Percentiles rank a stretch among this genome's conserved stretches.
phyloP scores from a whole-genome alignment of 2,797 vertebrate genomes.

The Ctenopoma kingsleyae region DNA sequence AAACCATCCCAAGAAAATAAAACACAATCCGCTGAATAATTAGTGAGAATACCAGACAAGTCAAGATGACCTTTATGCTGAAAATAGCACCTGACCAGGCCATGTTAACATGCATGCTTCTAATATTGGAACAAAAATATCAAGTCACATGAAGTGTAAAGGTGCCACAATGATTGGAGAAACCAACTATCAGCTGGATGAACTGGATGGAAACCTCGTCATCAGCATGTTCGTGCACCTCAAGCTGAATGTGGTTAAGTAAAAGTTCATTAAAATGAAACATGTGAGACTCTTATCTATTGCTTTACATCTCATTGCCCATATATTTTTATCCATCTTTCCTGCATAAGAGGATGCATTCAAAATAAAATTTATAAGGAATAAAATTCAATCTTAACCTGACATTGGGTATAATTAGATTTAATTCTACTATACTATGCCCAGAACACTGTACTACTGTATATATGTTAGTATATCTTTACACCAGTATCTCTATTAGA shows the following conservation, averaged over 20 bases:
- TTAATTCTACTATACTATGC: no score
- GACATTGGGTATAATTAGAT: no score
- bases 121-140: conserved; percentile 11
- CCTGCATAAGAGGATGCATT: background rate
- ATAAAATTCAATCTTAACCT: no score
- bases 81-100: conserved; percentile 11
- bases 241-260: background rate
- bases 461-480: no score
- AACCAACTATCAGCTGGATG: background rate
- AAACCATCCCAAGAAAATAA: conserved; percentile 20
- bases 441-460: no score
- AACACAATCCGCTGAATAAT: conserved; percentile 1
- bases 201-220: conserved; percentile 4
- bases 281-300: background rate
- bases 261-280: no score
- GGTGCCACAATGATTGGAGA: background rate
- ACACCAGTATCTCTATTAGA: no score
- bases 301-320: background rate
- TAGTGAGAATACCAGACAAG: conserved; percentile 36
- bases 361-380: no score
- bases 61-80: background rate
- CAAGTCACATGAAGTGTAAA: conserved; percentile 4
- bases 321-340: background rate
- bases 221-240: background rate
- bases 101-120: conserved; percentile 7